A percentile compares a stretch with the other conserved stretches of the same genome.
Evolutionary conservation across 2,888 invertebrate species (phyloP).

Genomic region (Microplitis deprimator): DNA sequence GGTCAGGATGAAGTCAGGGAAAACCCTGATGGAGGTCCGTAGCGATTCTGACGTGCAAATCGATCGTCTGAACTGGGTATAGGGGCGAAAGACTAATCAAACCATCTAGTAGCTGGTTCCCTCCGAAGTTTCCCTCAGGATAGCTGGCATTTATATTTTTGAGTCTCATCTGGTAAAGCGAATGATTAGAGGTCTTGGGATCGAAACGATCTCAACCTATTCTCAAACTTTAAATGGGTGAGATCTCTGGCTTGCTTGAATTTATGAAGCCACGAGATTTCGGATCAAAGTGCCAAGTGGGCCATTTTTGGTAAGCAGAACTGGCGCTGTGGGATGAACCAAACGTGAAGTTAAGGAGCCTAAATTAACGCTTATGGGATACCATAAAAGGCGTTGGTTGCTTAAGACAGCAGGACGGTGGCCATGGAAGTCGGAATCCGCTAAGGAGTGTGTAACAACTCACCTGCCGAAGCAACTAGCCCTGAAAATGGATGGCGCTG

Average conservation of each 20-base stretch:
- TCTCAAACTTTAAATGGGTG: constrained; percentile 85
- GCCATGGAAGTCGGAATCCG: constrained; percentile 81
- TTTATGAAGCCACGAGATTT: constrained; percentile 72
- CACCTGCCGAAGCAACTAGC: constrained; percentile 78
- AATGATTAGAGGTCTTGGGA: too few relatives aligned
- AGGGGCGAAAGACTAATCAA: constrained; percentile 82
- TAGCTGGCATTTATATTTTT: too few relatives aligned
- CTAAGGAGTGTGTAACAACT: constrained; percentile 76
- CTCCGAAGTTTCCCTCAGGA: too few relatives aligned
- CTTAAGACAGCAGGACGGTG: constrained; percentile 81
- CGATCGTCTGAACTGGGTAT: constrained; percentile 84
- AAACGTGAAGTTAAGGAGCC: constrained; percentile 64
- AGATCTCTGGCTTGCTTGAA: constrained; percentile 77
- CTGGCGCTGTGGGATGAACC: constrained; percentile 54
- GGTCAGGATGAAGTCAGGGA: constrained; percentile 80
- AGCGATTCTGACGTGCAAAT: constrained; percentile 86
- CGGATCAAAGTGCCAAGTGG: constrained; percentile 48
- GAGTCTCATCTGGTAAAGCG: too few relatives aligned
- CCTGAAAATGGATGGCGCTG: constrained; percentile 80
- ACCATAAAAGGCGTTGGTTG: constrained; percentile 73
- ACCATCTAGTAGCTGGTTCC: constrained; percentile 77
- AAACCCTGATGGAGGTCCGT: constrained; percentile 81
- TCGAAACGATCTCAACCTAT: constrained; percentile 67
- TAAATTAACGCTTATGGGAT: constrained; percentile 66
- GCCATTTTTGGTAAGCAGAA: constrained; percentile 50